Base-by-base conservation (phyloP, 2,888 invertebrate genomes). In the Luffia ferchaultella region DNA sequence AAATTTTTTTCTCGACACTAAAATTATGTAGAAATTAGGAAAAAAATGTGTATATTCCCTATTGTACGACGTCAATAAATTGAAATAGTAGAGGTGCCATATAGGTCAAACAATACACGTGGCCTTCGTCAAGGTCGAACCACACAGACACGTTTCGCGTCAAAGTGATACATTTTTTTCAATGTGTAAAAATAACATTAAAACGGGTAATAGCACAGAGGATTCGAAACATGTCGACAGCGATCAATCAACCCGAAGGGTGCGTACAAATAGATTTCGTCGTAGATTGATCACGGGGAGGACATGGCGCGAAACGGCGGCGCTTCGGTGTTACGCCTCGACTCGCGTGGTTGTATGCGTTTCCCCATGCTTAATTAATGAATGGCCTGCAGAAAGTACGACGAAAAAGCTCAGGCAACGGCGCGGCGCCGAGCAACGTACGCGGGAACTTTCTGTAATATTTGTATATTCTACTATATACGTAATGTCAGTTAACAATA, bases 341-440 rank as follows among this genome's bases (percentile, higher is more conserved):
- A 18, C 18, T 5, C 41, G 47, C 16, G 40, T 54, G 53, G 53
- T 53, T 49, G 51, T n/a, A n/a, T n/a, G 49, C 53, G 54, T 50
- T 53, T 51, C 52, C 51, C 51, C 51, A 18, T n/a, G 30, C 50
- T 42, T 54, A 54, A 54, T 54, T 51, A 54, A 54, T 54, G 53
- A 47, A 54, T 51, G 49, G 54, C 42, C 45, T 20, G 52, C 45
- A 42, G 45, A 48, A 50, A 54, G 40, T 12, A 30, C 48, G 48
- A 42, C 30, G n/a, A n/a, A n/a, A n/a, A n/a, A n/a, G n/a, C n/a
- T n/a, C n/a, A n/a, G n/a, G n/a, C n/a, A n/a, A n/a, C n/a, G n/a
- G n/a, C n/a, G n/a, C n/a, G n/a, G n/a, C n/a, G n/a, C n/a, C n/a
- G n/a, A n/a, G n/a, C n/a, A n/a, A n/a, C n/a, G n/a, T n/a, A n/a